These are phyloP conservation scores for Sitta europaea DNA, from an alignment of 2,113 vertebrate species.

Conservation along the genomic window DNA sequence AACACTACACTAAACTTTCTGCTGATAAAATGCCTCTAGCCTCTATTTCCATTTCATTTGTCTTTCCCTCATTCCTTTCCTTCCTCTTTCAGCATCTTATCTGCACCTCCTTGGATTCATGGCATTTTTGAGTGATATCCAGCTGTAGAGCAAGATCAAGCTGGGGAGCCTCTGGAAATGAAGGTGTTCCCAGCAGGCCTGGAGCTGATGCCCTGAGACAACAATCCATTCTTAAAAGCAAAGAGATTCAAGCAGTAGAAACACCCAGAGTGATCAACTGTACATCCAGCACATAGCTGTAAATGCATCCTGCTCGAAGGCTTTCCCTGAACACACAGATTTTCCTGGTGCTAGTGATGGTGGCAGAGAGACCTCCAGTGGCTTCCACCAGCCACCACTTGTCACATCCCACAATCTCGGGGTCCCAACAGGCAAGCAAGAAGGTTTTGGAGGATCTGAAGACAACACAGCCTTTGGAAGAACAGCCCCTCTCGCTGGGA, in stretches of 20 bases:
- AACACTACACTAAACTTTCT: neutral
- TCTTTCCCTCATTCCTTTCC: neutral
- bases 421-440: rapidly evolving
- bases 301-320: neutral
- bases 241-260: neutral
- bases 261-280: neutral
- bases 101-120: neutral
- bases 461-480: neutral
- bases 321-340: neutral
- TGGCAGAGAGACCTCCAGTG: conserved; percentile 38
- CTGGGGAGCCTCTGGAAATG: neutral
- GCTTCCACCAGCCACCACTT: neutral
- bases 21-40: neutral
- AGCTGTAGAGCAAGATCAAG: neutral
- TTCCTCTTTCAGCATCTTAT: neutral
- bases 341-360: neutral
- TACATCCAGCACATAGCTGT: neutral
- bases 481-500: neutral
- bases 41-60: neutral
- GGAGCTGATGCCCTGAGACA: neutral
- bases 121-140: neutral
- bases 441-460: neutral
- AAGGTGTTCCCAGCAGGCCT: neutral
- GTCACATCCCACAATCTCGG: rapidly evolving
- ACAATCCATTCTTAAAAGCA: neutral